Conservation (phyloP, 2,888 invertebrate species). For the Pseudococcus viburni region DNA sequence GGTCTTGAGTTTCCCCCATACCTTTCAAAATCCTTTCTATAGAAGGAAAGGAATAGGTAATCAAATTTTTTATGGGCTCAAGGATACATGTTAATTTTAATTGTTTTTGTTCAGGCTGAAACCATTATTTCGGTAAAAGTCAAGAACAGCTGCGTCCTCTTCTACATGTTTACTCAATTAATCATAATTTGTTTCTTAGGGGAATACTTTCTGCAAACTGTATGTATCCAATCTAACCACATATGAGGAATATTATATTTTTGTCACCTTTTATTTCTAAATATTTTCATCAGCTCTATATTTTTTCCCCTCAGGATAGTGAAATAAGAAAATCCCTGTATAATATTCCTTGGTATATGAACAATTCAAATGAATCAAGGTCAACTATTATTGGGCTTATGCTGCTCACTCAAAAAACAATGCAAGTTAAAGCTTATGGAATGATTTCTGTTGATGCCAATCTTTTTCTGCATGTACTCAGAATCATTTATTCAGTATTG, state of each 20-base stretch:
- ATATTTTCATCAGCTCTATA: not conserved
- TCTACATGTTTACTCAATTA: not conserved
- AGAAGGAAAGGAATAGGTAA: too few species aligned
- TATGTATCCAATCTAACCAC: not conserved
- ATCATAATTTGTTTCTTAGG: not conserved
- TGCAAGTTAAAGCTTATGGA: not conserved
- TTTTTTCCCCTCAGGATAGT: not conserved
- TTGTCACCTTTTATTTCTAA: not conserved
- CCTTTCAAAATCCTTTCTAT: too few species aligned
- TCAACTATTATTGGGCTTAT: not conserved
- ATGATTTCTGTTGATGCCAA: not conserved
- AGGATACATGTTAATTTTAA: not conserved
- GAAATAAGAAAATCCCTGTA: not conserved
- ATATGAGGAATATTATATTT: too few species aligned
- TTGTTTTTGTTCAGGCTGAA: not conserved
- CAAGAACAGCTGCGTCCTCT: not conserved
- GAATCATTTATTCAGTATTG: not conserved
- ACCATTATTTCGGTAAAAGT: not conserved
- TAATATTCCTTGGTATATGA: not conserved
- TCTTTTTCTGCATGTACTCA: not conserved
- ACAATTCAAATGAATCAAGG: not conserved
- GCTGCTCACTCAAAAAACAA: not conserved
- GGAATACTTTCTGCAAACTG: not conserved
- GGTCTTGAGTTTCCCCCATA: too few species aligned
- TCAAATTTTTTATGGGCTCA: not conserved